These are phyloP conservation scores for Otis tarda DNA, from an alignment of 2,113 vertebrate genomes.

Conservation along the genomic window DNA sequence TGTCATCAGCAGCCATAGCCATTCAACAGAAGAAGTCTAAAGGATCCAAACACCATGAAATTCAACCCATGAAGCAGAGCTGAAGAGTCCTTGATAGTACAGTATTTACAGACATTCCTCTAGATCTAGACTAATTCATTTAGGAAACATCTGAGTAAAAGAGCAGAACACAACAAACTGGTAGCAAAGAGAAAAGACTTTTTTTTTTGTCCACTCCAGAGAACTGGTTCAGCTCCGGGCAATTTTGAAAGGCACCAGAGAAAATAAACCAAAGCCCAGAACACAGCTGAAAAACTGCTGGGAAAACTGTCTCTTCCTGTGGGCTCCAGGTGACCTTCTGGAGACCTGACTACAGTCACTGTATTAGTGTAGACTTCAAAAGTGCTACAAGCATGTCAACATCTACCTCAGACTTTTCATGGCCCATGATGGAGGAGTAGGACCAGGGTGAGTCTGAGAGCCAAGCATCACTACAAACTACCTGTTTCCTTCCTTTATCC, in stretches of 20 bases:
- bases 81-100: background rate
- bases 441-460: background rate
- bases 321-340: background rate
- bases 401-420: background rate
- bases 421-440: background rate
- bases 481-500: background rate
- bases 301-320: background rate
- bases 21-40: background rate
- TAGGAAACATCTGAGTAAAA: background rate
- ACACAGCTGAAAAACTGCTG: background rate
- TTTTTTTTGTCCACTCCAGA: background rate
- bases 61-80: background rate
- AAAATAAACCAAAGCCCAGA: background rate
- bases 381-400: background rate
- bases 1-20: background rate
- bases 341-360: background rate
- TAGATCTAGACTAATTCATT: background rate
- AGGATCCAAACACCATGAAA: background rate
- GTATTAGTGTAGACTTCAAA: background rate
- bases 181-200: background rate
- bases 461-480: background rate
- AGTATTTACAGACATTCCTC: background rate
- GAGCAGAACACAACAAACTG: background rate
- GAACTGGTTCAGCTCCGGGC: background rate
- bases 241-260: background rate